Evolutionary conservation across 2,113 vertebrate species (phyloP), one percentile per base, ranked within the genome.

Genomic region (Haliaeetus leucogaster): DNA sequence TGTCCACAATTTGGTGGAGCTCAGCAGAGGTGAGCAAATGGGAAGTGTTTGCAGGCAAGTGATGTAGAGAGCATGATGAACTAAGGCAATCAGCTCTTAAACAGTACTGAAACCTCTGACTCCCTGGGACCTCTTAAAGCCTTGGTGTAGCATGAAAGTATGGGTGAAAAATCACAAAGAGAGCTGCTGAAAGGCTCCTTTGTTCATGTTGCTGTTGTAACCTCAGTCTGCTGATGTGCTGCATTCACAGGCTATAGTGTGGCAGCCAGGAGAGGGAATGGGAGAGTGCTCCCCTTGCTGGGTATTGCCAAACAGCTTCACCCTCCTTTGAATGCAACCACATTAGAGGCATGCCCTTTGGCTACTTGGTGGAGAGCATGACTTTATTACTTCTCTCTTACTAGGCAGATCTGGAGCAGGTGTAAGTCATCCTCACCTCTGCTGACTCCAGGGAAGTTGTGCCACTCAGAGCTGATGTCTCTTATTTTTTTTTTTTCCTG

Each of bases 241-340:
- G 22, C 2, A 1, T 38, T 86, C 38, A 1, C 32, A 13, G 53
- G 29, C 22, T 21, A 23, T 4, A 5, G 5, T 1, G 11, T 6
- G n/a, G 45, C 13, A 56, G 47, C 43, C 9, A 17, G 32, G 58
- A 65, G 74, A 62, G 47, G 47, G 47, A 67, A 25, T 2, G 76
- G 52, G 18, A 80, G 50, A 52, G 25, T 8, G 25, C 6, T 91
- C 43, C 43, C 25, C 45, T 61, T 17, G 14, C 50, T 36, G 62
- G 50, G 16, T 61, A 30, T 50, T 7, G 0, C 48, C 20, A 22
- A 20, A 29, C 5, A 13, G 52, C 89, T 90, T 59, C 3, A 1
- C 22, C 50, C 56, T 80, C 36, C 42, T 80, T 94, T 87, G 58
- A 52, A 87, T 0, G 4, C 2, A 2, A 53, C 85, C 82, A 62